These are phyloP conservation scores for Austrolebias charrua DNA, from an alignment of 2,797 vertebrate genomes.

Conservation along the genomic window DNA sequence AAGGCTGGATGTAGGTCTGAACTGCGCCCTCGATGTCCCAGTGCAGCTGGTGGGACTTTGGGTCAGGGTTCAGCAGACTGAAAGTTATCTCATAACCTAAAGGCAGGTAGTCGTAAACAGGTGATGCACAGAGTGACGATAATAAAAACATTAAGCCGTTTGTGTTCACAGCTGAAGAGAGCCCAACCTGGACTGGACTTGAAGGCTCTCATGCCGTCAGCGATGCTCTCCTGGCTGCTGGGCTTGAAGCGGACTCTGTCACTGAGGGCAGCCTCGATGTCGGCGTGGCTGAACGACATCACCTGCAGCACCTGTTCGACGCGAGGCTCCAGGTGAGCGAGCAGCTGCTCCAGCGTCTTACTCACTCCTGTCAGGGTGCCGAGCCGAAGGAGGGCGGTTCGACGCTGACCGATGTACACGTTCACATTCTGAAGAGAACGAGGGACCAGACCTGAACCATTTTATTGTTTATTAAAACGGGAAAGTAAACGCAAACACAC, in stretches of 20 bases:
- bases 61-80: conserved; percentile 94
- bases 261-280: conserved; percentile 84
- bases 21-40: conserved; percentile 93
- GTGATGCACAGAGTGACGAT: background rate
- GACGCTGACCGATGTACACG: conserved; percentile 85
- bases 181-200: conserved; percentile 92
- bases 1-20: conserved; percentile 84
- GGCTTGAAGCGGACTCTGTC: conserved; percentile 83
- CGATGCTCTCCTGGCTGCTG: conserved; percentile 77
- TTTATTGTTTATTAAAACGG: background rate
- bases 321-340: conserved; percentile 73
- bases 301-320: conserved; percentile 81
- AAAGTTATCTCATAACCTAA: conserved; percentile 96
- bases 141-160: background rate
- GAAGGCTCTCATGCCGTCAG: conserved; percentile 87
- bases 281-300: conserved; percentile 89
- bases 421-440: conserved; percentile 66
- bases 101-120: background rate
- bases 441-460: background rate
- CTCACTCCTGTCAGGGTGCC: conserved; percentile 59
- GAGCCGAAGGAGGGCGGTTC: conserved; percentile 84
- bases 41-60: conserved; percentile 87
- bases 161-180: conserved; percentile 1
- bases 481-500: background rate
- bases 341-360: conserved; percentile 69